Percentiles rank a stretch among this genome's conserved stretches.
Evolutionary conservation across 2,797 vertebrate genomes (phyloP).

Genomic region (Chaetodon trifasciatus): DNA sequence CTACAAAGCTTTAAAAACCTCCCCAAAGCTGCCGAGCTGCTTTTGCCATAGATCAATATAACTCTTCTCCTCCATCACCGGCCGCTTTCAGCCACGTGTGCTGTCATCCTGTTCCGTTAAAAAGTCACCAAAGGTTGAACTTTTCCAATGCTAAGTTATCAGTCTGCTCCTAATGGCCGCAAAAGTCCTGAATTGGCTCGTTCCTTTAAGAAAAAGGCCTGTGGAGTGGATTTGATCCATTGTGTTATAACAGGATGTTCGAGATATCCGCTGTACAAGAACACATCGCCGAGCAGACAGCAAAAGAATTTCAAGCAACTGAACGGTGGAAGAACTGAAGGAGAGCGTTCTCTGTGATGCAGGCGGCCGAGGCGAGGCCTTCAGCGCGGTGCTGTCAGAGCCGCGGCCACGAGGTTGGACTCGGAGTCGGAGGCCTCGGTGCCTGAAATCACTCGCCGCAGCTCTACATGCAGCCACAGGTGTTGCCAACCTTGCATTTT

Average conservation of each 20-base stretch:
- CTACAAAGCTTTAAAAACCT: neutral
- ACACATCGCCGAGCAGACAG: neutral
- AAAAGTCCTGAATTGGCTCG: neutral
- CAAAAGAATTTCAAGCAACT: neutral
- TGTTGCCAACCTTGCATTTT: neutral
- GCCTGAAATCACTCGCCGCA: too few relatives aligned
- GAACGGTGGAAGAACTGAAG: neutral
- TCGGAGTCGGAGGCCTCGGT: neutral
- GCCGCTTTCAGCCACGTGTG: too few relatives aligned
- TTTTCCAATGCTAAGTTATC: neutral
- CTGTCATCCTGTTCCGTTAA: neutral
- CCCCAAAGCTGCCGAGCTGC: neutral
- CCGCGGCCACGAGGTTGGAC: neutral
- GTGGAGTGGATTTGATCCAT: conserved; percentile 9
- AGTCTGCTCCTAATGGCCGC: neutral
- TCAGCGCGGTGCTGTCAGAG: neutral
- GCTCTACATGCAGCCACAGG: neutral
- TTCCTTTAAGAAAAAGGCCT: neutral
- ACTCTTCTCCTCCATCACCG: too few relatives aligned
- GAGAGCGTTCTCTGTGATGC: neutral
- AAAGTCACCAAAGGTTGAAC: neutral
- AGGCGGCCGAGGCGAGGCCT: neutral
- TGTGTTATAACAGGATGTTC: conserved; percentile 25
- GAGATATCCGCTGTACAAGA: conserved; percentile 11
- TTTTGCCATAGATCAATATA: neutral